phyloP scores from a whole-genome alignment of 92 coral and sea anemone genomes.

The Bergia puertoricense region DNA sequence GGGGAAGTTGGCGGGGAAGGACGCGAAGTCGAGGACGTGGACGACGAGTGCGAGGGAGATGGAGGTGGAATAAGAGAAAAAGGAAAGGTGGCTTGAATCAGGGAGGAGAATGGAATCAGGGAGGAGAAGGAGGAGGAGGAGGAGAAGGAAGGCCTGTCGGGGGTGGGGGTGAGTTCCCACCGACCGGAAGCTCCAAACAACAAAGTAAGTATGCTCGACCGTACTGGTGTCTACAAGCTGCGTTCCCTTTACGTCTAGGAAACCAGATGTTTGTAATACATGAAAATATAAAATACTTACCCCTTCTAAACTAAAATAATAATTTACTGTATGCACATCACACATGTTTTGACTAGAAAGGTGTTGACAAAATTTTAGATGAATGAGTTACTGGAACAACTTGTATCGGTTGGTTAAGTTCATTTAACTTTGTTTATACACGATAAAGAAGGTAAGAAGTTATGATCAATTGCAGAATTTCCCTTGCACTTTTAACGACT shows the following conservation, averaged over 20 bases:
- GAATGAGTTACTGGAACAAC: too few relatives aligned
- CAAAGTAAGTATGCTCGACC: conserved; percentile 10
- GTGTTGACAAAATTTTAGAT: too few relatives aligned
- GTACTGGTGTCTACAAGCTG: background rate
- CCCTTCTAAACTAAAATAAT: background rate
- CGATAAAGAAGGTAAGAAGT: too few relatives aligned
- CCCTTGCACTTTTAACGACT: too few relatives aligned
- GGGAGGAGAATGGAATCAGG: background rate
- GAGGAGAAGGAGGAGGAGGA: background rate
- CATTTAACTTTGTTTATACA: too few relatives aligned
- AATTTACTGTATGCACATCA: too few relatives aligned
- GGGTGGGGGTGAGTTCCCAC: background rate
- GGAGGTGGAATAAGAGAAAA: background rate
- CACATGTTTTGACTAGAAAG: too few relatives aligned
- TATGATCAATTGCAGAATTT: too few relatives aligned
- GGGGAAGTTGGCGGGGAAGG: conserved; percentile 10
- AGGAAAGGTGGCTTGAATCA: background rate
- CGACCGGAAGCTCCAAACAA: background rate
- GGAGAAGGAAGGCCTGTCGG: too few relatives aligned
- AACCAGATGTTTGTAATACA: background rate
- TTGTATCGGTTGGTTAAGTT: too few relatives aligned
- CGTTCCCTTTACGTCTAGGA: background rate
- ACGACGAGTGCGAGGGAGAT: background rate
- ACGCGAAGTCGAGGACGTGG: background rate
- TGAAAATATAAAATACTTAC: too few relatives aligned